These are phyloP conservation scores for Baronia brevicornis DNA, from an alignment of 2,888 invertebrate species.

Conservation along the genomic window DNA sequence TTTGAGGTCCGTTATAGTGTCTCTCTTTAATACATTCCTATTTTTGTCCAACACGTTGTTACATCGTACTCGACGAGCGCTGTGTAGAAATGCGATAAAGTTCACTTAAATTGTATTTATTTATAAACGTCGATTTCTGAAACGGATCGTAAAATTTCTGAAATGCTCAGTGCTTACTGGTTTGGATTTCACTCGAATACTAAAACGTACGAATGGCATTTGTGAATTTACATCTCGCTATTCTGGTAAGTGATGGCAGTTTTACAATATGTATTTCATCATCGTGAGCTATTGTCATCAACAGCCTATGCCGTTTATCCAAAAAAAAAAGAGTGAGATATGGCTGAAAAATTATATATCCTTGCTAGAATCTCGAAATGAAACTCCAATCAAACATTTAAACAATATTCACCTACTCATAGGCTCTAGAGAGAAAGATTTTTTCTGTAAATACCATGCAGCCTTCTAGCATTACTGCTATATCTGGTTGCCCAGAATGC, in stretches of 20 bases:
- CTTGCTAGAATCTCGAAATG: too few species aligned
- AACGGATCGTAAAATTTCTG: constrained; percentile 47
- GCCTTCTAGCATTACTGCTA: too few species aligned
- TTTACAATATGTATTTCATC: constrained; percentile 5
- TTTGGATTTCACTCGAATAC: constrained; percentile 28
- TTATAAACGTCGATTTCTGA: constrained; percentile 54
- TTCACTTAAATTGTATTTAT: constrained; percentile 57
- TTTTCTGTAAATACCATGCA: too few species aligned
- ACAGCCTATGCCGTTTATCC: too few species aligned
- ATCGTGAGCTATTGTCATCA: background rate
- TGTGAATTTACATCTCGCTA: constrained; percentile 32
- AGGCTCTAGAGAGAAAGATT: too few species aligned
- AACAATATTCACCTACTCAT: too few species aligned
- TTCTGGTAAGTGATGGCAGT: constrained; percentile 36
- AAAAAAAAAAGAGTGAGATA: too few species aligned
- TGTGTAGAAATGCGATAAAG: constrained; percentile 43
- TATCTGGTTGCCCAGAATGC: too few species aligned
- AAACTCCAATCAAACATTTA: too few species aligned
- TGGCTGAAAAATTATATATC: too few species aligned
- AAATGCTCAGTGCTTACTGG: constrained; percentile 30
- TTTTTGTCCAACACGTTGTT: constrained; percentile 33
- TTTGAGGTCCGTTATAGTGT: constrained; percentile 19
- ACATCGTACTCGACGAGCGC: constrained; percentile 16
- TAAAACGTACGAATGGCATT: constrained; percentile 40
- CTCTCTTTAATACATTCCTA: constrained; percentile 30